Percentiles rank a stretch among this genome's conserved stretches.
Evolutionary conservation across 2,797 vertebrate genomes (phyloP).

Genomic region (Phalloptychus januarius): DNA sequence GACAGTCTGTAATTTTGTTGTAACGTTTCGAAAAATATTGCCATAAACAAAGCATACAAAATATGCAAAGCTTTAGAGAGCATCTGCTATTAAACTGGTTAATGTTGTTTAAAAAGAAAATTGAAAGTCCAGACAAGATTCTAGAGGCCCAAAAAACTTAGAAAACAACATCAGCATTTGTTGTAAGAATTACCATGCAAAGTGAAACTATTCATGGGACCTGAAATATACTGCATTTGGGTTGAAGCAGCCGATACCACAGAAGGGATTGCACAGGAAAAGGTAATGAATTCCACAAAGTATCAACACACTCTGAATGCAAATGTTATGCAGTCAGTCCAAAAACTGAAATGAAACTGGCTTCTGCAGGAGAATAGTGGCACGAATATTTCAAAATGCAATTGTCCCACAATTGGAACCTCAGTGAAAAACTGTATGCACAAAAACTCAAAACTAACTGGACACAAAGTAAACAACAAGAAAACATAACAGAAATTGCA

Average conservation of each 20-base stretch:
- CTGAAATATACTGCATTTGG: background rate
- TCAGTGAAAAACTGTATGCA: background rate
- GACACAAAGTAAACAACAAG: background rate
- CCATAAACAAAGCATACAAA: background rate
- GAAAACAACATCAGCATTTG: background rate
- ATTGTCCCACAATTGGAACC: background rate
- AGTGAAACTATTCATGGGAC: background rate
- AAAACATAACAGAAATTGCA: background rate
- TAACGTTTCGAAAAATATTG: background rate
- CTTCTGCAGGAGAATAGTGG: constrained; percentile 1
- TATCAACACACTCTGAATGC: constrained; percentile 14
- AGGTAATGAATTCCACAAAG: background rate
- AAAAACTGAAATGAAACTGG: background rate
- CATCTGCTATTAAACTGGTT: background rate
- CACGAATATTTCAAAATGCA: background rate
- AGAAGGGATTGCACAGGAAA: background rate
- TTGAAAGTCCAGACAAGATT: background rate
- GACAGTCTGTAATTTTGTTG: background rate
- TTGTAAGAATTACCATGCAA: constrained; percentile 1
- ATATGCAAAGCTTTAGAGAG: background rate
- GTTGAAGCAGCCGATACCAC: background rate
- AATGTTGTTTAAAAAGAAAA: background rate
- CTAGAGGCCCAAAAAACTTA: background rate
- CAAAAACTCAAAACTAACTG: background rate
- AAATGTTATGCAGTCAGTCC: constrained; percentile 10